Percentiles rank a stretch among this genome's conserved stretches.
These are phyloP conservation scores for Metellina segmentata DNA, from an alignment of 2,888 invertebrate species.

Conservation along the genomic window DNA sequence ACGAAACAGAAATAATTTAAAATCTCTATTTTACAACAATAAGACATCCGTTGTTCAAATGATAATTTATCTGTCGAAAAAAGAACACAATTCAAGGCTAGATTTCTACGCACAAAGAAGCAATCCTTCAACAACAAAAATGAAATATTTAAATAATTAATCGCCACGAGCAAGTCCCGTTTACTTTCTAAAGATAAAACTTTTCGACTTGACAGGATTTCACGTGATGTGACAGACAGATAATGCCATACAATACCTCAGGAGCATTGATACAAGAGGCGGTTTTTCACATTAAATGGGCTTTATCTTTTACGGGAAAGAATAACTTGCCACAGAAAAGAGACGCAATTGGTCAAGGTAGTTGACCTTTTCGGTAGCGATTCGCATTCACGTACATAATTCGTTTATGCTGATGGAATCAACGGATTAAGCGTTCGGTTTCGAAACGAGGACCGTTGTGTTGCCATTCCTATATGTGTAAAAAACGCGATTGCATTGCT, in stretches of 20 bases:
- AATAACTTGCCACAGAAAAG: background rate
- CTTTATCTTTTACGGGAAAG: background rate
- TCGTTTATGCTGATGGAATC: background rate
- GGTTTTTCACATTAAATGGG: background rate
- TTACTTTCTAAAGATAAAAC: background rate
- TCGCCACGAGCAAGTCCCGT: background rate
- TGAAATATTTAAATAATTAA: background rate
- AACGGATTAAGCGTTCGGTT: background rate
- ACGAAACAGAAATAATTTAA: too few species aligned
- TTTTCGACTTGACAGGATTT: background rate
- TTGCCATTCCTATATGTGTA: background rate
- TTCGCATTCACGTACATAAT: background rate
- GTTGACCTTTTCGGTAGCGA: background rate
- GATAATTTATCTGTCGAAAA: too few species aligned
- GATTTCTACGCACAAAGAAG: background rate
- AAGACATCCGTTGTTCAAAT: too few species aligned
- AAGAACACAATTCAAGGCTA: background rate
- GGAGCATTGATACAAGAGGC: background rate
- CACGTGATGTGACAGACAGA: background rate
- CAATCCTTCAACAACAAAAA: background rate
- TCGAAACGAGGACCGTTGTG: background rate
- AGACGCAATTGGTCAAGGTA: slow-evolving; percentile 33
- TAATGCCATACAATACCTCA: background rate
- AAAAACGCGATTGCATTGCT: background rate
- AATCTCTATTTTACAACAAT: too few species aligned